phyloP scores from a whole-genome alignment of 2,888 invertebrate genomes.

The Glyphotaelius pellucidus region DNA sequence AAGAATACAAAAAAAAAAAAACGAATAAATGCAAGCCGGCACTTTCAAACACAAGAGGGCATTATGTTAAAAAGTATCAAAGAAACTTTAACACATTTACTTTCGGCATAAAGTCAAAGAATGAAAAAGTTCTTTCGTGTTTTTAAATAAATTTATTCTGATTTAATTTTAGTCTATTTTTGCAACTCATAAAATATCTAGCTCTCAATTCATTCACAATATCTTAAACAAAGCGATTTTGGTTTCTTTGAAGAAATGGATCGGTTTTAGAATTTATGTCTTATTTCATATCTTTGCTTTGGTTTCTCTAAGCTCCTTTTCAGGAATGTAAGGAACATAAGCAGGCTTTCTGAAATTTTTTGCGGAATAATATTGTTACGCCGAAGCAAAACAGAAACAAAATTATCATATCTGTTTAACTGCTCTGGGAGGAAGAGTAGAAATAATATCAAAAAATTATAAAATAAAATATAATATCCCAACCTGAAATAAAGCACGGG shows the following conservation, averaged over 20 bases:
- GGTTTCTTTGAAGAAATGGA: not conserved
- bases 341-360: not conserved
- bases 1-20: not conserved
- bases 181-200: not conserved
- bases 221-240: not conserved
- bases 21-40: not conserved
- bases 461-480: too few species aligned
- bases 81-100: not conserved
- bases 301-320: not conserved
- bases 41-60: not conserved
- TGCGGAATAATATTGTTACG: not conserved
- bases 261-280: not conserved
- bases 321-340: not conserved
- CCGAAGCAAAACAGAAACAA: not conserved
- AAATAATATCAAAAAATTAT: too few species aligned
- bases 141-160: not conserved
- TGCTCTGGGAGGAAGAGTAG: too few species aligned
- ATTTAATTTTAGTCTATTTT: not conserved
- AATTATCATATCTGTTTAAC: not conserved
- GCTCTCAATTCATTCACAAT: not conserved
- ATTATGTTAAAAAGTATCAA: not conserved
- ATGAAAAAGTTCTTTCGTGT: not conserved
- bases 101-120: not conserved
- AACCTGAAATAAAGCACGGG: too few species aligned
- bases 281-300: not conserved